Evolutionary conservation across 2,797 vertebrate species (phyloP).

Genomic region (Triplophysa yarkandensis): DNA sequence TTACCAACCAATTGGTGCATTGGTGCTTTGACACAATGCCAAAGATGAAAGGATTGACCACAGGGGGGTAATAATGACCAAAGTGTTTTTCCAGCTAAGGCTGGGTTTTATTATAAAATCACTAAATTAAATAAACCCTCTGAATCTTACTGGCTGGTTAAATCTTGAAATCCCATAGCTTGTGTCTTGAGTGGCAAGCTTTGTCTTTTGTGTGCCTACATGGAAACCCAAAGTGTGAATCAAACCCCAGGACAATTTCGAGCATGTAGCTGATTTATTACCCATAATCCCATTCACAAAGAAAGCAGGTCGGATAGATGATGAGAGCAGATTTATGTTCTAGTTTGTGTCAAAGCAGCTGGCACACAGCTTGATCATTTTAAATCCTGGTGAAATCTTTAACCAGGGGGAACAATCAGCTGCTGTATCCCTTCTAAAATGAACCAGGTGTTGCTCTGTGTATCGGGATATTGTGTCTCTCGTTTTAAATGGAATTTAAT

Average conservation of each 20-base stretch:
- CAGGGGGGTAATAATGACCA: too few species aligned
- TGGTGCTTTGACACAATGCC: too few species aligned
- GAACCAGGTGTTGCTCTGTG: neutral
- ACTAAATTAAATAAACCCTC: neutral
- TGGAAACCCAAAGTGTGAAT: neutral
- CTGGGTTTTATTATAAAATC: too few species aligned
- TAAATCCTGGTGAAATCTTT: slow-evolving; percentile 15
- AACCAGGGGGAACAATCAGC: neutral
- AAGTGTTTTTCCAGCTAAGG: too few species aligned
- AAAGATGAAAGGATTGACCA: too few species aligned
- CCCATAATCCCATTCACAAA: slow-evolving; percentile 31
- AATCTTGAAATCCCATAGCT: slow-evolving; percentile 10
- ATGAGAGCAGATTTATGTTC: slow-evolving; percentile 29
- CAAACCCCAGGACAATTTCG: slow-evolving; percentile 11
- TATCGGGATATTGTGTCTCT: too few species aligned
- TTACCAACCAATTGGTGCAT: too few species aligned
- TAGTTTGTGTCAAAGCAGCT: slow-evolving; percentile 5
- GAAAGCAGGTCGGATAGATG: slow-evolving; percentile 24
- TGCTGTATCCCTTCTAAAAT: neutral
- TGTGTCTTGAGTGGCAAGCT: neutral
- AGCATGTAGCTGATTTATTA: slow-evolving; percentile 33
- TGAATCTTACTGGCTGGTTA: neutral
- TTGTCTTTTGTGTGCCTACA: neutral
- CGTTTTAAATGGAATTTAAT: too few species aligned
- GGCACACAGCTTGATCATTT: slow-evolving; percentile 27